Evolutionary conservation across 1,140 invertebrate genomes (phyloP).

Genomic region (Subanguina moxae): DNA sequence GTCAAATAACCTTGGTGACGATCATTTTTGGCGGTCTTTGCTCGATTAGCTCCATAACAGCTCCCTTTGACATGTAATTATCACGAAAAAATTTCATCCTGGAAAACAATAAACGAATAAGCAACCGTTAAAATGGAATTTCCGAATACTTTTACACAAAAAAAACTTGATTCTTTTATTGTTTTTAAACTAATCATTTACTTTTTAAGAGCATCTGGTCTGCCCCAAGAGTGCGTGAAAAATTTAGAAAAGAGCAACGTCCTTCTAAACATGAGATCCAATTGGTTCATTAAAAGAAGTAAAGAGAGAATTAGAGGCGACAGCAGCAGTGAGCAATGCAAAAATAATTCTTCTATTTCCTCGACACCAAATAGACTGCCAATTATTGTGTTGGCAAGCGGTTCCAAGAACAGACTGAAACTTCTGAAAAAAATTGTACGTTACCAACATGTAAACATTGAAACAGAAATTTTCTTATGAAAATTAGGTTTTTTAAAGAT

Average conservation of each 20-base stretch:
- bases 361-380: constrained; percentile 10
- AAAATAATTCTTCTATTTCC: not conserved
- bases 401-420: constrained; percentile 46
- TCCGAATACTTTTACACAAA: not conserved
- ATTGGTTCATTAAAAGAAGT: constrained; percentile 58
- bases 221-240: constrained; percentile 93
- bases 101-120: constrained; percentile 23
- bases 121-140: not conserved
- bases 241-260: constrained; percentile 80
- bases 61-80: constrained; percentile 38
- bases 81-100: constrained; percentile 41
- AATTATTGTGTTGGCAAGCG: constrained; percentile 46
- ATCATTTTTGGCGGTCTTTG: constrained; percentile 57
- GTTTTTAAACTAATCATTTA: too few species aligned
- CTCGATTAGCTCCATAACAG: constrained; percentile 45
- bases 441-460: not conserved
- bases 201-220: constrained; percentile 82
- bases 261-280: constrained; percentile 83
- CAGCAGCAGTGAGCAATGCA: not conserved
- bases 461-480: too few species aligned
- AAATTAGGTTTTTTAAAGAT: too few species aligned
- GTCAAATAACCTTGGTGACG: constrained; percentile 83
- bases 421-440: constrained; percentile 53
- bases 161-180: too few species aligned
- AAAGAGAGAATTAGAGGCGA: not conserved